These are phyloP conservation scores for Cosmia trapezina DNA, from an alignment of 2,888 invertebrate species.

Conservation along the genomic window DNA sequence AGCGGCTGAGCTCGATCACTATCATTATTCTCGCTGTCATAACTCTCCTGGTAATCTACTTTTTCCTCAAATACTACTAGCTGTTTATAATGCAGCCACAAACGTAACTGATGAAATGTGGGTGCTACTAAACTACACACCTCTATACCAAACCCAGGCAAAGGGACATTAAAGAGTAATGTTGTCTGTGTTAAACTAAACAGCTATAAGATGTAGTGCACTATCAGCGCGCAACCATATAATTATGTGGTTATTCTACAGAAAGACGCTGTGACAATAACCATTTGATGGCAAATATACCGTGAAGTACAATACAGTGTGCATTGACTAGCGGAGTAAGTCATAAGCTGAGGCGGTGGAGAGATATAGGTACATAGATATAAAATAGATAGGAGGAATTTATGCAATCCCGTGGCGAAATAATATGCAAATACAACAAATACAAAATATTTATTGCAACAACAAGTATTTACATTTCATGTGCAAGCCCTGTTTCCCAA, in stretches of 20 bases:
- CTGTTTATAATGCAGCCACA: too few species aligned
- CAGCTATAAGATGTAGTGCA: slow-evolving; percentile 9
- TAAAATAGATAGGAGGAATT: not conserved
- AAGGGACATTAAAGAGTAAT: not conserved
- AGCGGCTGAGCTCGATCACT: too few species aligned
- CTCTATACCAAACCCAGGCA: not conserved
- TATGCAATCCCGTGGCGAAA: not conserved
- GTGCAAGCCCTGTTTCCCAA: too few species aligned
- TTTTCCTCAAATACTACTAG: too few species aligned
- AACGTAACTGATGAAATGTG: too few species aligned
- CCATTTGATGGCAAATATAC: slow-evolving; percentile 41
- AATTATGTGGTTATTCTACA: slow-evolving; percentile 22
- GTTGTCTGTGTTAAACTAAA: not conserved
- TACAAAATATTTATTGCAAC: too few species aligned
- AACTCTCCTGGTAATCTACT: too few species aligned
- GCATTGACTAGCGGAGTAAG: slow-evolving; percentile 3
- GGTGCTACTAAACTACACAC: not conserved
- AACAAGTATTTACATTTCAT: too few species aligned
- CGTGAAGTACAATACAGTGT: slow-evolving; percentile 28
- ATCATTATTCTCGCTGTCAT: too few species aligned
- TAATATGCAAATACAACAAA: too few species aligned
- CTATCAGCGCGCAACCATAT: not conserved
- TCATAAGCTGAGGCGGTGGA: not conserved
- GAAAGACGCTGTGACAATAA: slow-evolving; percentile 31
- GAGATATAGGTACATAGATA: not conserved